phyloP scores from a whole-genome alignment of 2,888 invertebrate genomes.

The Cantharis flavilabris region DNA sequence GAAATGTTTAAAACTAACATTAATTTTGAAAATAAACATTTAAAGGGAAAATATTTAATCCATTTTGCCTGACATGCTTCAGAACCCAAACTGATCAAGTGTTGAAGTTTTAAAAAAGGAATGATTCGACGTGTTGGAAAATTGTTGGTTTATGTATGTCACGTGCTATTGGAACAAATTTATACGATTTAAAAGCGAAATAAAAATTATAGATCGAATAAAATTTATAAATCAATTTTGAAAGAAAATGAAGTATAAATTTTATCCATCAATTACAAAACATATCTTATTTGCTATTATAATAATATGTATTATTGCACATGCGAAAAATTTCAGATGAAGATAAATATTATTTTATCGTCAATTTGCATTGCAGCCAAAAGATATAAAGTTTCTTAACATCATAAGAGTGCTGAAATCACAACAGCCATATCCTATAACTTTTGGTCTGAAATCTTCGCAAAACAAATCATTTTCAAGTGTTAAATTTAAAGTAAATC shows the following conservation, averaged over 20 bases:
- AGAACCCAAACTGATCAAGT: background rate
- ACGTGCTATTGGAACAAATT: background rate
- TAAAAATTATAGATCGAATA: background rate
- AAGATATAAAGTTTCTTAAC: background rate
- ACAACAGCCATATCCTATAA: background rate
- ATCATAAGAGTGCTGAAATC: background rate
- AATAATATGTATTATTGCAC: background rate
- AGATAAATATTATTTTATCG: background rate
- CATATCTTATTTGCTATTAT: background rate
- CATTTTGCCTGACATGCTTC: background rate
- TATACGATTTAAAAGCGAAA: background rate
- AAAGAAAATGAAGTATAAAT: background rate
- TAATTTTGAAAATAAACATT: background rate
- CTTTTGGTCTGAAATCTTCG: background rate
- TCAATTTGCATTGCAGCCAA: background rate
- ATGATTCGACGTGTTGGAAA: background rate
- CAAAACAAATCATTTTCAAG: background rate
- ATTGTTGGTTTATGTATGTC: background rate
- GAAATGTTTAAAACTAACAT: background rate
- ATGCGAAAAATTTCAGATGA: background rate
- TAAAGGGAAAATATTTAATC: background rate
- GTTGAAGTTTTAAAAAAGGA: background rate
- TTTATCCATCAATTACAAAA: background rate
- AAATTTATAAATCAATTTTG: background rate
- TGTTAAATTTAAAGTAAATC: conserved; percentile 6